Percentiles rank a stretch among this genome's conserved stretches.
These are phyloP conservation scores for Oncorhynchus kisutch DNA, from an alignment of 2,113 vertebrate species.

Conservation along the genomic window DNA sequence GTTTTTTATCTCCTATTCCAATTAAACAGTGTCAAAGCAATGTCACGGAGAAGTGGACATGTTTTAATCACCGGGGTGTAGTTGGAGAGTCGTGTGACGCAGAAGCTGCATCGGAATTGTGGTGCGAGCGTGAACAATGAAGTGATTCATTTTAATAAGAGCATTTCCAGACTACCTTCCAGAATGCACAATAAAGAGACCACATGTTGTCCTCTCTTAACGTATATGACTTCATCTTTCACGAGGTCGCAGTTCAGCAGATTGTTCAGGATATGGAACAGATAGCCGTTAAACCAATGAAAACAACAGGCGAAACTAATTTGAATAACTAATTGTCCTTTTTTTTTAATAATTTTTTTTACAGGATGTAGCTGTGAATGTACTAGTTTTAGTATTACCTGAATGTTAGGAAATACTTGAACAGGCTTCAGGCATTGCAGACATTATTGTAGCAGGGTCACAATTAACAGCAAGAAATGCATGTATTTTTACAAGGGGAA, in stretches of 20 bases:
- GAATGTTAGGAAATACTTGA: neutral
- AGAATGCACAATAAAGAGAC: conserved; percentile 76
- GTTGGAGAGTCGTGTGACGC: conserved; percentile 49
- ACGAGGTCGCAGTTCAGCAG: conserved; percentile 70
- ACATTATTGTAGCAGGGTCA: neutral
- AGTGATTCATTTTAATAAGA: no score
- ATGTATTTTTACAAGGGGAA: no score
- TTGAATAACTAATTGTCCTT: conserved; percentile 76
- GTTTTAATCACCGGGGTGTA: conserved; percentile 71
- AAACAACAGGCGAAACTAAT: conserved; percentile 68
- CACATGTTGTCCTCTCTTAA: conserved; percentile 73
- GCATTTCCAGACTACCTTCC: no score
- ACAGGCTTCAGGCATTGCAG: neutral
- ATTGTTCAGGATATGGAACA: conserved; percentile 79
- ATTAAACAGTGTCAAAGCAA: conserved; percentile 75
- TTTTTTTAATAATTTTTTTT: conserved; percentile 52
- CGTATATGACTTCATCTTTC: conserved; percentile 77
- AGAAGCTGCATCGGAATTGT: neutral
- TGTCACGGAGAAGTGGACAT: conserved; percentile 71
- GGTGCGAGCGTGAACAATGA: conserved; percentile 64
- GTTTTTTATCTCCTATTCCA: conserved; percentile 66
- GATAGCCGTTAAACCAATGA: conserved; percentile 62
- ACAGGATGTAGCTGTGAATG: neutral
- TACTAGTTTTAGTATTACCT: neutral
- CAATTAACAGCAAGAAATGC: no score